Evolutionary conservation across 2,797 vertebrate species (phyloP), one percentile per base, ranked within the genome.

Genomic region (Sardinella longiceps): DNA sequence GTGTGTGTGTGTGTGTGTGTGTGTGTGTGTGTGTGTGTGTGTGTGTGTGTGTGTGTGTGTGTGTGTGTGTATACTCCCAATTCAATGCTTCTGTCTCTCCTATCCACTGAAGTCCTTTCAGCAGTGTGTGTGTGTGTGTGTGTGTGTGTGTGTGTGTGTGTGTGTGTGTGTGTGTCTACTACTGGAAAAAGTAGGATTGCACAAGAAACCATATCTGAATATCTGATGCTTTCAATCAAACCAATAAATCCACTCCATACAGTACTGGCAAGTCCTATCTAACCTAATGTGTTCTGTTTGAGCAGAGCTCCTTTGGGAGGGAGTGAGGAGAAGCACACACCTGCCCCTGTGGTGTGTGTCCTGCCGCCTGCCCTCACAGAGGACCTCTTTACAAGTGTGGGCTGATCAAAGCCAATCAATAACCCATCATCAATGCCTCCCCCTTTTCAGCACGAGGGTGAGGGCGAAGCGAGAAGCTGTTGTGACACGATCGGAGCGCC

Each of bases 1-100:
- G 30, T 37, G 66, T 74, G 30, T 74, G 66, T 74, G 15, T 39
- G 30, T 74, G 66, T 70, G 66, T 74, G 66, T 74, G 66, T 74
- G 66, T 39, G 66, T 74, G 33, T 74, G 66, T 9, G 15, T 70
- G 28, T 70, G 63, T 37, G 63, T 70, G 63, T 70, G 28, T 58
- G 53, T 23, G 53, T 23, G 53, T 58, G 53, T 58, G 53, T 58
- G 12, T 58, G 53, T 58, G 53, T 58, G 53, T 20, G 25, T 14
- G 25, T 10, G 56, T 0, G 28, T 3, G 28, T n/a, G 23, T 58
- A 5, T 43, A 1, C 15, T 33, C 15, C 39, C 66, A 70, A 5
- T 30, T 70, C 30, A 74, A 33, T 74, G 66, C 18, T 39, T 18
- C 12, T 18, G 66, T 15, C 15, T 39, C 30, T 74, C 30, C 33